Evolutionary conservation across 2,888 invertebrate species (phyloP).

Genomic region (Oxycera nigricornis): DNA sequence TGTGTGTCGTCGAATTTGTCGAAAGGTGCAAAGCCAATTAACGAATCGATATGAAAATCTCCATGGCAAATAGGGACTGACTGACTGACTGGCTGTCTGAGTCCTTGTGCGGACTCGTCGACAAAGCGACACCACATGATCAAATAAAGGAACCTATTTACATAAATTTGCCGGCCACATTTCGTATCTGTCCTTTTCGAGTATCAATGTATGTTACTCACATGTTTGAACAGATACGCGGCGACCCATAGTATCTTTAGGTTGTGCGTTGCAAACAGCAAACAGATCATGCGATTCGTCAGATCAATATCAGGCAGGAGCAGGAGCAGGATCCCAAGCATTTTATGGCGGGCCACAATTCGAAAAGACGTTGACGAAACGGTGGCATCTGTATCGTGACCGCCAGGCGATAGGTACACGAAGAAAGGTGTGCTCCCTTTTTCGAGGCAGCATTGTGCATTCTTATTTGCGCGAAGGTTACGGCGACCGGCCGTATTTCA

Average conservation of each 20-base stretch:
- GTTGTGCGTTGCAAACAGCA: background rate
- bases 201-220: too few species aligned
- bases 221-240: conserved; percentile 5
- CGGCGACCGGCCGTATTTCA: background rate
- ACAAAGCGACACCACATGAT: conserved; percentile 8
- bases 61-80: conserved; percentile 12
- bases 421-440: background rate
- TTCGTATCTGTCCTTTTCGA: background rate
- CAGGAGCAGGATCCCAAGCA: background rate
- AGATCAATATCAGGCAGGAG: conserved; percentile 36
- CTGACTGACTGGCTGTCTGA: background rate
- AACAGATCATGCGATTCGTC: conserved; percentile 26
- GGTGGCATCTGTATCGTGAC: conserved; percentile 30
- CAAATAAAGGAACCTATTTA: conserved; percentile 29
- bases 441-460: background rate
- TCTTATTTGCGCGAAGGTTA: conserved; percentile 25
- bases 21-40: conserved; percentile 37
- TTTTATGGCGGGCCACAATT: conserved; percentile 21
- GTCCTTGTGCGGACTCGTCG: background rate
- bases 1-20: conserved; percentile 27
- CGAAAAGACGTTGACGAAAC: conserved; percentile 29
- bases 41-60: conserved; percentile 26
- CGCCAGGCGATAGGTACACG: background rate
- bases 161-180: conserved; percentile 29
- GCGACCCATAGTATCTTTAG: background rate